These are phyloP conservation scores for Cynopterus brachyotis DNA, from an alignment of 2,113 vertebrate species.

Conservation along the genomic window DNA sequence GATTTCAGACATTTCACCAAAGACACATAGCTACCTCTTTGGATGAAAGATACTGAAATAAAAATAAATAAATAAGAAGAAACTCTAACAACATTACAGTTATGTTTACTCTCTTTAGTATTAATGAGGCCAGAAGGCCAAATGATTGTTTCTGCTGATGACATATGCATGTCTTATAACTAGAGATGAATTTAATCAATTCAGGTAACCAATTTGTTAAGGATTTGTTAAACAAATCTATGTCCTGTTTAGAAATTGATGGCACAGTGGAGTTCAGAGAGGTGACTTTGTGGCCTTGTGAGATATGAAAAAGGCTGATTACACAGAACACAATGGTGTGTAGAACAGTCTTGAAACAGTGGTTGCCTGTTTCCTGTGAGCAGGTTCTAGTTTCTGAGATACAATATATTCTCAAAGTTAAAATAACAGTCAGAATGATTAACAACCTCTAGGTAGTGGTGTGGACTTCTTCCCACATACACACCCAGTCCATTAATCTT, in stretches of 20 bases:
- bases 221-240: not conserved
- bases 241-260: not conserved
- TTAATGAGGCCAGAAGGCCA: not conserved
- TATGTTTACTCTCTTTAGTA: not conserved
- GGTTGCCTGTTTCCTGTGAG: not conserved
- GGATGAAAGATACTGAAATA: not conserved
- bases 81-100: not conserved
- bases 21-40: not conserved
- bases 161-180: not conserved
- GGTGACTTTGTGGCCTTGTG: not conserved
- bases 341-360: not conserved
- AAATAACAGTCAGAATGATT: constrained; percentile 63
- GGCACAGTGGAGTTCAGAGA: not conserved
- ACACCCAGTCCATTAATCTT: constrained; percentile 65
- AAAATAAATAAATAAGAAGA: too few relatives aligned
- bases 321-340: not conserved
- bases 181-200: not conserved
- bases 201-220: not conserved
- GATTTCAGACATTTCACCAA: not conserved
- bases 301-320: not conserved
- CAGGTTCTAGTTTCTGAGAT: not conserved
- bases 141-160: not conserved
- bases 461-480: constrained; percentile 69
- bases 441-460: constrained; percentile 44
- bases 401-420: not conserved